These are phyloP conservation scores for Cordilura impudica DNA, from an alignment of 2,888 invertebrate genomes.

Conservation along the genomic window DNA sequence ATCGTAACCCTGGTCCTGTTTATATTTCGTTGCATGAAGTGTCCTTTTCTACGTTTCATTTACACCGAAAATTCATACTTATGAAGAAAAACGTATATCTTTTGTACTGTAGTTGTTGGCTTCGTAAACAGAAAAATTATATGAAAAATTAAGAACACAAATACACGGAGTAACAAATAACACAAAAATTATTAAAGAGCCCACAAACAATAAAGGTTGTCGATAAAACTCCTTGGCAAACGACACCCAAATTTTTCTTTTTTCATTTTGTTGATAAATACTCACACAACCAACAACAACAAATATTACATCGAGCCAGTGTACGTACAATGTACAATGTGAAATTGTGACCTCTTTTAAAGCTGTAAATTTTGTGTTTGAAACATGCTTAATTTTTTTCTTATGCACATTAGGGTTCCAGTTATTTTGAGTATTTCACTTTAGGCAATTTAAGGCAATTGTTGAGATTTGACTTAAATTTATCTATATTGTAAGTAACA, in stretches of 20 bases:
- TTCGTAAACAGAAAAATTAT: slow-evolving; percentile 1
- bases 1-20: slow-evolving; percentile 20
- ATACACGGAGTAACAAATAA: too few species aligned
- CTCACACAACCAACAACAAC: slow-evolving; percentile 24
- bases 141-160: background rate
- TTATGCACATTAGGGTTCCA: too few species aligned
- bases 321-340: slow-evolving; percentile 5
- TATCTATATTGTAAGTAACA: too few species aligned
- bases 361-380: slow-evolving; percentile 50
- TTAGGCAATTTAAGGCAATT: too few species aligned
- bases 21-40: background rate
- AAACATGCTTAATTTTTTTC: slow-evolving; percentile 49
- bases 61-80: background rate
- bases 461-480: too few species aligned
- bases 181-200: background rate
- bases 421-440: too few species aligned
- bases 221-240: slow-evolving; percentile 40
- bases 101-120: background rate
- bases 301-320: slow-evolving; percentile 42
- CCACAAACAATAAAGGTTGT: background rate
- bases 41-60: background rate
- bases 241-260: background rate
- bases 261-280: slow-evolving; percentile 2
- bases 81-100: background rate
- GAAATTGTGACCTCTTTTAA: slow-evolving; percentile 47